phyloP scores from a whole-genome alignment of 2,113 vertebrate species.

The Menura novaehollandiae region DNA sequence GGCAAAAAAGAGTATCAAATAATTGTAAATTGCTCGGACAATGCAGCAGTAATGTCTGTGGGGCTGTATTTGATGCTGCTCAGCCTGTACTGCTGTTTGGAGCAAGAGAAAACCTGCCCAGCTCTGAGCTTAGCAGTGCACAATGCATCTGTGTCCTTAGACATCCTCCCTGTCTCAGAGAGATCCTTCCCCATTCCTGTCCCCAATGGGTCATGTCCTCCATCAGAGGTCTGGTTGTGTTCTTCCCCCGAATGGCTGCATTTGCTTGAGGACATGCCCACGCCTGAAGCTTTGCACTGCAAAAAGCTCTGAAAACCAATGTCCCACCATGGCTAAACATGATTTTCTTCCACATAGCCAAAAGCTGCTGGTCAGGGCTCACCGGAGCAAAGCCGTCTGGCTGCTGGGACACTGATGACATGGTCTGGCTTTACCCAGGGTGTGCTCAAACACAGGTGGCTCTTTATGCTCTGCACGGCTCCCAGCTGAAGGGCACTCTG shows the following conservation, averaged over 20 bases:
- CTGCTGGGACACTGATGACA: background rate
- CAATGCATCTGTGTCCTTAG: background rate
- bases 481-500: background rate
- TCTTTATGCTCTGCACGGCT: background rate
- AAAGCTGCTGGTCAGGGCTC: background rate
- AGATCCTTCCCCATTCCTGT: background rate
- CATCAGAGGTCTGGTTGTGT: background rate
- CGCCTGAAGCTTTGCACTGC: background rate
- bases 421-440: background rate
- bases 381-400: accelerated
- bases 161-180: accelerated
- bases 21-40: background rate
- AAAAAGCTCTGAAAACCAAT: background rate
- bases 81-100: background rate
- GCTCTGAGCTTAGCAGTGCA: background rate
- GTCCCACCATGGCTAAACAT: background rate
- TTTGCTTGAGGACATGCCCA: background rate
- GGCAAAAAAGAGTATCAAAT: background rate
- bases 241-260: background rate
- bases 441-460: background rate
- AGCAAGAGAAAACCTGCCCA: background rate
- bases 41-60: background rate
- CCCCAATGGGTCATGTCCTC: background rate
- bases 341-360: background rate
- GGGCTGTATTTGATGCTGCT: background rate